These are phyloP conservation scores for Gymnothorax reevesii DNA, from an alignment of 2,797 vertebrate genomes.

Conservation along the genomic window DNA sequence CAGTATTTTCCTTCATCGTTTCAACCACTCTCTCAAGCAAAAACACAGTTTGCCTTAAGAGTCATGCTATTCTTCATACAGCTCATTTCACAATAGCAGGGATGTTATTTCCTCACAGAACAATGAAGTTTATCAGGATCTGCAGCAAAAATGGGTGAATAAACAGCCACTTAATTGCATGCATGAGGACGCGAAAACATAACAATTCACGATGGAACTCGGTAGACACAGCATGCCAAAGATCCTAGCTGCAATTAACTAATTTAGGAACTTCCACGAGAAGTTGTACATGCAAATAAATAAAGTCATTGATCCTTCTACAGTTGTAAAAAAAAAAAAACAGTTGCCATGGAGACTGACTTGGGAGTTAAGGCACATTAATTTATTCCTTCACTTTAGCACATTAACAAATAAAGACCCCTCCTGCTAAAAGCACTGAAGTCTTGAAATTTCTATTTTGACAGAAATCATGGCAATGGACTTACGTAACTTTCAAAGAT, in stretches of 20 bases:
- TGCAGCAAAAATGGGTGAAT: slow-evolving; percentile 65
- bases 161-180: slow-evolving; percentile 55
- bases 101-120: slow-evolving; percentile 56
- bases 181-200: slow-evolving; percentile 73
- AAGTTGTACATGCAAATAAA: slow-evolving; percentile 72
- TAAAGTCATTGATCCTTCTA: slow-evolving; percentile 41
- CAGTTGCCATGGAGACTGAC: slow-evolving; percentile 76
- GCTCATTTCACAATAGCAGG: slow-evolving; percentile 57
- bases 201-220: slow-evolving; percentile 74
- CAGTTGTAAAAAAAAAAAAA: slow-evolving; percentile 56
- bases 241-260: slow-evolving; percentile 78
- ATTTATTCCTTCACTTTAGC: no score
- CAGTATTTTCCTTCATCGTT: background rate
- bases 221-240: slow-evolving; percentile 70
- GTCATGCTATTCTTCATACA: slow-evolving; percentile 53
- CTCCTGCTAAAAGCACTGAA: no score
- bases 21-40: background rate
- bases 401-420: no score
- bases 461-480: no score
- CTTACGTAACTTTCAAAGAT: no score
- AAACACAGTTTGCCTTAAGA: background rate
- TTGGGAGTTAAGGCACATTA: slow-evolving; percentile 55
- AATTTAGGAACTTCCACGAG: slow-evolving; percentile 69
- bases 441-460: no score
- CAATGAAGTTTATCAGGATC: slow-evolving; percentile 62